phyloP scores from a whole-genome alignment of 2,888 invertebrate species.

The Melitaea athalia region DNA sequence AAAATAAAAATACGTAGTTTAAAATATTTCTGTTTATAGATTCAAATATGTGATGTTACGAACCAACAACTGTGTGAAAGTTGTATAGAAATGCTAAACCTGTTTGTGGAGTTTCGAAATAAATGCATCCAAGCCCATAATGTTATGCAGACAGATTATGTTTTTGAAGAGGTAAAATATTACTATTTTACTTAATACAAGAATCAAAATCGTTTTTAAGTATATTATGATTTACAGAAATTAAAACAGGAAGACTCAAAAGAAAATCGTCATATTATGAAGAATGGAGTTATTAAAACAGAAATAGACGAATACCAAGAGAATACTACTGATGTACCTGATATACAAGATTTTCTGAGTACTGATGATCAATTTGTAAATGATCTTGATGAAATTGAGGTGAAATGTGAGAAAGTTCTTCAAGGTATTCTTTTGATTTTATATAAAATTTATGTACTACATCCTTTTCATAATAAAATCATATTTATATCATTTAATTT shows the following conservation, averaged over 20 bases:
- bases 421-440: not conserved
- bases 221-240: not conserved
- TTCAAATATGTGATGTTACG: conserved; percentile 51
- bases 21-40: conserved; percentile 46
- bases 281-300: not conserved
- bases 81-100: conserved; percentile 51
- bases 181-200: not conserved
- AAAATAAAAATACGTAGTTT: not conserved
- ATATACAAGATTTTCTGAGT: not conserved
- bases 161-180: conserved; percentile 35
- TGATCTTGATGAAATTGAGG: not conserved
- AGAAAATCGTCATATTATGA: not conserved
- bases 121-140: conserved; percentile 55
- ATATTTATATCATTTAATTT: not conserved
- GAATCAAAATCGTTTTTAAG: not conserved
- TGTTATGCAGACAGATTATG: conserved; percentile 44
- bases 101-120: conserved; percentile 56
- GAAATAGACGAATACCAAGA: not conserved
- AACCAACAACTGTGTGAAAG: conserved; percentile 55
- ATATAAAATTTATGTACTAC: too few species aligned
- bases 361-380: not conserved
- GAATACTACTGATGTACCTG: not conserved
- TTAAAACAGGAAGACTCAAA: not conserved
- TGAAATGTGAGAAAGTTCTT: not conserved
- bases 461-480: too few species aligned